A percentile compares a stretch with the other conserved stretches of the same genome.
Evolutionary conservation across 2,113 vertebrate genomes (phyloP).

Genomic region (Cebidichthys violaceus): DNA sequence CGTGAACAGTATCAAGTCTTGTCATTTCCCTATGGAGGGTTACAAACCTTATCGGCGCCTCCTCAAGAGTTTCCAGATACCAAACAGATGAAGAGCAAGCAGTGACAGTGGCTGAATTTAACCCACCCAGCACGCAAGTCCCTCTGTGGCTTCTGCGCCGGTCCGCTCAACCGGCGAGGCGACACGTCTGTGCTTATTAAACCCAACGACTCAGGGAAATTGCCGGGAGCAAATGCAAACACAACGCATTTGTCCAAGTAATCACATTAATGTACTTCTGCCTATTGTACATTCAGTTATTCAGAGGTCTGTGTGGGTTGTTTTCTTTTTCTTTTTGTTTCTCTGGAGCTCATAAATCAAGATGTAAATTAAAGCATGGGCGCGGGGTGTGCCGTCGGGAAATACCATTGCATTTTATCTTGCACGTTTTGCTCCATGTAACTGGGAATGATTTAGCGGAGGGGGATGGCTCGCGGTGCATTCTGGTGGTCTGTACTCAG

Average conservation of each 20-base stretch:
- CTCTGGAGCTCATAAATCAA: slow-evolving; percentile 56
- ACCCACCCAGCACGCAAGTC: not conserved
- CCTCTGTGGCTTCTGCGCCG: not conserved
- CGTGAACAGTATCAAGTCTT: slow-evolving; percentile 5
- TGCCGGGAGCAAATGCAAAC: slow-evolving; percentile 31
- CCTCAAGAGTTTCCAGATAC: slow-evolving; percentile 18
- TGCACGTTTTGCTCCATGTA: not conserved
- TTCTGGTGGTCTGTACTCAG: slow-evolving; percentile 8
- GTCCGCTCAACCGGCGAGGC: not conserved
- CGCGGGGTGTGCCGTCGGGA: slow-evolving; percentile 40
- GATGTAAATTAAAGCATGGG: slow-evolving; percentile 54
- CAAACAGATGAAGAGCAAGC: not conserved
- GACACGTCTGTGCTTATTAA: slow-evolving; percentile 26
- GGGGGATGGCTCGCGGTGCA: not conserved
- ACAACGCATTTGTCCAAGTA: slow-evolving; percentile 46
- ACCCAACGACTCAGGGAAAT: slow-evolving; percentile 23
- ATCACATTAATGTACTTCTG: slow-evolving; percentile 42
- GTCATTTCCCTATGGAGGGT: not conserved
- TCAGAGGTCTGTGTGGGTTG: slow-evolving; percentile 11
- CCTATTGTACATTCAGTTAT: slow-evolving; percentile 50
- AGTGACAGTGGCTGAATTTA: not conserved
- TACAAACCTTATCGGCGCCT: slow-evolving; percentile 24
- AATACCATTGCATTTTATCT: slow-evolving; percentile 35
- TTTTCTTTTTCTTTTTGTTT: slow-evolving; percentile 26
- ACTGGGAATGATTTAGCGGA: slow-evolving; percentile 24